Percentiles rank a stretch among this genome's conserved stretches.
Conservation (phyloP, 2,113 vertebrate genomes). For the Rhineura floridana region DNA sequence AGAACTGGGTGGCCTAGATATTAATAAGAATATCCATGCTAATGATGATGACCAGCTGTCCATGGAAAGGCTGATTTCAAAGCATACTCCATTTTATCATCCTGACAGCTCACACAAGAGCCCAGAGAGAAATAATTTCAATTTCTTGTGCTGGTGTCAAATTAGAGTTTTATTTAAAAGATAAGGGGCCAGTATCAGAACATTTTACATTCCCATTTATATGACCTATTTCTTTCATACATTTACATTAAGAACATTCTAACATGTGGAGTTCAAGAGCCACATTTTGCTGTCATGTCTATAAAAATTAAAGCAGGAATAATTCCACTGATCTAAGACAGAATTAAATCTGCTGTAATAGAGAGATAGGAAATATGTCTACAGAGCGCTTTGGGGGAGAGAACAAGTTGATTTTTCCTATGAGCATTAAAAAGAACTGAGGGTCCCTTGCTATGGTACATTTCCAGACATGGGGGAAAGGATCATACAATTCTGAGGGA, state of each 20-base stretch:
- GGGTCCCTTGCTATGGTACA: not conserved
- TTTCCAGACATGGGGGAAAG: not conserved
- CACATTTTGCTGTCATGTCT: conserved; percentile 35
- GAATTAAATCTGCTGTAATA: conserved; percentile 28
- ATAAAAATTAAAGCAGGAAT: conserved; percentile 35
- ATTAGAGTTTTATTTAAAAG: conserved; percentile 78
- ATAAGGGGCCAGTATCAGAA: conserved; percentile 71
- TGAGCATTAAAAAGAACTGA: conserved; percentile 10
- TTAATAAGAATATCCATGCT: conserved; percentile 79
- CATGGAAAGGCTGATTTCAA: conserved; percentile 76
- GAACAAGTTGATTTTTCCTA: conserved; percentile 18
- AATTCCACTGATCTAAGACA: conserved; percentile 30
- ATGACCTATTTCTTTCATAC: conserved; percentile 74
- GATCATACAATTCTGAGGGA: not conserved
- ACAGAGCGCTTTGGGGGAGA: not conserved
- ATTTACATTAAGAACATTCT: conserved; percentile 62
- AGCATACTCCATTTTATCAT: conserved; percentile 76
- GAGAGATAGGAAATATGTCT: conserved; percentile 24
- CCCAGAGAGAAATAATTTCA: conserved; percentile 62
- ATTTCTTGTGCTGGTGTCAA: conserved; percentile 60
- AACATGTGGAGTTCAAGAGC: conserved; percentile 53
- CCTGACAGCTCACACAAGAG: conserved; percentile 73
- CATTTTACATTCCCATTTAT: conserved; percentile 65
- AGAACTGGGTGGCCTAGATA: conserved; percentile 72
- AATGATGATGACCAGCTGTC: conserved; percentile 80